Evolutionary conservation across 2,797 vertebrate species (phyloP).

Genomic region (Sebastes steindachneri): DNA sequence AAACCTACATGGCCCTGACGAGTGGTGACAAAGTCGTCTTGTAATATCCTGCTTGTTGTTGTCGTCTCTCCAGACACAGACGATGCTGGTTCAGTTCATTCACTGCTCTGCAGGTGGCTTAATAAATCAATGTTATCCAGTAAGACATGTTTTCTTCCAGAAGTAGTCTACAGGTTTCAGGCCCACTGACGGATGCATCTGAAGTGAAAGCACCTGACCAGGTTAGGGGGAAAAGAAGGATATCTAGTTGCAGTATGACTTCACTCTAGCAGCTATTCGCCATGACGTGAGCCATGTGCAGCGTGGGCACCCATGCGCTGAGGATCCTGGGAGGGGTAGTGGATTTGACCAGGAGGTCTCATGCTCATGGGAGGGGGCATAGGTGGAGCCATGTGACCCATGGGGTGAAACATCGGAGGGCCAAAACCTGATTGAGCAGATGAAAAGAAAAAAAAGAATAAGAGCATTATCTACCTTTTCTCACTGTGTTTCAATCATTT

Average conservation of each 20-base stretch:
- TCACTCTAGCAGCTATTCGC: conserved; percentile 55
- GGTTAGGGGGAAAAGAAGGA: conserved; percentile 23
- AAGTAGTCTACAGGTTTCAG: conserved; percentile 4
- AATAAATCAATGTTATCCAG: conserved; percentile 26
- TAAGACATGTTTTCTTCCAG: conserved; percentile 17
- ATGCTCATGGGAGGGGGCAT: conserved; percentile 92
- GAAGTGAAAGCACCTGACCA: conserved; percentile 17
- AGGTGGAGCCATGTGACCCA: conserved; percentile 93
- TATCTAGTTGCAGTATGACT: neutral
- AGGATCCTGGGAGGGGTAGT: conserved; percentile 98
- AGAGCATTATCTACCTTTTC: neutral
- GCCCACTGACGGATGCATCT: neutral
- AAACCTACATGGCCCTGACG: neutral
- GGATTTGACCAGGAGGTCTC: conserved; percentile 96
- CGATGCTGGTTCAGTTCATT: conserved; percentile 32
- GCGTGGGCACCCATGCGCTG: conserved; percentile 98
- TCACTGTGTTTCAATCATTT: neutral
- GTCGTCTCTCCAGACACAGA: conserved; percentile 17
- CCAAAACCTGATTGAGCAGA: conserved; percentile 87
- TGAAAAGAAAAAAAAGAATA: neutral
- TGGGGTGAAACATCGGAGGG: conserved; percentile 88
- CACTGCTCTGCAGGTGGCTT: conserved; percentile 20
- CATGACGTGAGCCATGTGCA: conserved; percentile 75
- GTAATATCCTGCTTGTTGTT: neutral
- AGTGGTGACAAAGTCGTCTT: conserved; percentile 15